Percentiles rank a stretch among this genome's conserved stretches.
These are phyloP conservation scores for Oxycera nigricornis DNA, from an alignment of 2,888 invertebrate species.

Conservation along the genomic window DNA sequence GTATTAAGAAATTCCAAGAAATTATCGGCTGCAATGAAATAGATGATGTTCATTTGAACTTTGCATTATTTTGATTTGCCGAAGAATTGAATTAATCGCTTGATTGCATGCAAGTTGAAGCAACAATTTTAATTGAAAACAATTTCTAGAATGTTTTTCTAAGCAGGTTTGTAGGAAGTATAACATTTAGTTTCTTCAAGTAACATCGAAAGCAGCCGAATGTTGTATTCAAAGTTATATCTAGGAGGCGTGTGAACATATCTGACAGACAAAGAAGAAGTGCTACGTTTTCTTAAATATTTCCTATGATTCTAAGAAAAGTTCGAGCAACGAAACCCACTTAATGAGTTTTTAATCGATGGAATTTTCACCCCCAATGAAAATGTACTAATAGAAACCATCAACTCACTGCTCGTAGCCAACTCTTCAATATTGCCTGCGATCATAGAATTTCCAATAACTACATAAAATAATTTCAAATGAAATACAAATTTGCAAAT, in stretches of 20 bases:
- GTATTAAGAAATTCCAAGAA: slow-evolving; percentile 40
- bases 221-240: no score
- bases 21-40: slow-evolving; percentile 24
- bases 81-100: slow-evolving; percentile 29
- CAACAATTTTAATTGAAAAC: slow-evolving; percentile 37
- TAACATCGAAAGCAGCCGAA: no score
- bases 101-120: slow-evolving; percentile 13
- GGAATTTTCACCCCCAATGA: not conserved
- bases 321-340: no score
- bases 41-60: not conserved
- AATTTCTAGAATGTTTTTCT: no score
- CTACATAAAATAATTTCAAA: slow-evolving; percentile 44
- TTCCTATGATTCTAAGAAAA: no score
- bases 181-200: no score
- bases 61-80: slow-evolving; percentile 10
- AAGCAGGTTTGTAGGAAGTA: no score
- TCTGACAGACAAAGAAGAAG: no score
- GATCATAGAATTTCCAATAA: slow-evolving; percentile 41
- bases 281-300: no score
- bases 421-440: not conserved
- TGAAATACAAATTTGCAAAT: slow-evolving; percentile 45
- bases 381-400: not conserved
- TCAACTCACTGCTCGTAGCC: not conserved
- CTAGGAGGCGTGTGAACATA: no score
- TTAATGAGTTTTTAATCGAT: not conserved